phyloP scores from a whole-genome alignment of 2,113 vertebrate genomes.

The Hippocampus comes region DNA sequence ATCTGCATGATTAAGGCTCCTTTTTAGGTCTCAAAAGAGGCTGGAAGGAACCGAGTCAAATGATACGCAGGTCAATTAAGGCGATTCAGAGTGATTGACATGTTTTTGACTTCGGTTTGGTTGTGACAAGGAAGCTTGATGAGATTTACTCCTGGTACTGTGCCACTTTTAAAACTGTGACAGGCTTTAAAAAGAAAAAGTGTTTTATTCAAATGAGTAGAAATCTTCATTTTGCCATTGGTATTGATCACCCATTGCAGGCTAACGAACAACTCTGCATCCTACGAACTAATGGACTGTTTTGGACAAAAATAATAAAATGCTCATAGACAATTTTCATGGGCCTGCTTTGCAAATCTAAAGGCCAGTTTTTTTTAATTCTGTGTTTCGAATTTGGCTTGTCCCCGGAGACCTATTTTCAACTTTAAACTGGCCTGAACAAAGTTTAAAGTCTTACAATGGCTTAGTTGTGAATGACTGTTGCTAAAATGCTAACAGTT shows the following conservation, averaged over 20 bases:
- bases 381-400: too few species aligned
- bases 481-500: too few species aligned
- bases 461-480: too few species aligned
- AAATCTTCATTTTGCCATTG: constrained; percentile 49
- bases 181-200: not conserved
- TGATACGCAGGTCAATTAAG: constrained; percentile 9
- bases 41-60: constrained; percentile 4
- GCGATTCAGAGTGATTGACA: constrained; percentile 32
- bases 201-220: constrained; percentile 26
- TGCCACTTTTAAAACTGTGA: constrained; percentile 1
- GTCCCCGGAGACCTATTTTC: too few species aligned
- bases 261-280: too few species aligned
- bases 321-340: too few species aligned
- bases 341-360: too few species aligned
- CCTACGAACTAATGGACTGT: too few species aligned
- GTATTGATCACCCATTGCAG: not conserved
- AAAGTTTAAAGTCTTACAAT: too few species aligned
- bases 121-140: constrained; percentile 25
- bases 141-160: constrained; percentile 13
- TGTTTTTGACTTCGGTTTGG: constrained; percentile 4
- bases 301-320: too few species aligned
- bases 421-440: too few species aligned
- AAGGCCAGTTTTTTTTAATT: too few species aligned
- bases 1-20: constrained; percentile 11
- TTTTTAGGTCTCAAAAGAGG: constrained; percentile 9